Conservation (phyloP, 2,797 vertebrate species). For the Gorsachius magnificus region DNA sequence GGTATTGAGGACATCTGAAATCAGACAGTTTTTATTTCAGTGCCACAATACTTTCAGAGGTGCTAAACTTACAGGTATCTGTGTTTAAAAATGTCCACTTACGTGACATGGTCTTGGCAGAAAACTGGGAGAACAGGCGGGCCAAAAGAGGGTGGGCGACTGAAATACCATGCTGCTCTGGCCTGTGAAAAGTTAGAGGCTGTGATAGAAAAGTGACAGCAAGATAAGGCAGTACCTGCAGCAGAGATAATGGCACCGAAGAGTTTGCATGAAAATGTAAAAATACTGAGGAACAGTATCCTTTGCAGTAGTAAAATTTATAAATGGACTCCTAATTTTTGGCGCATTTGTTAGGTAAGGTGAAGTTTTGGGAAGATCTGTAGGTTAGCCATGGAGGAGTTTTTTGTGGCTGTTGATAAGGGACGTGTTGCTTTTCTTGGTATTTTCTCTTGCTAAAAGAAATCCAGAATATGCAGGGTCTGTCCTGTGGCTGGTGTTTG, state of each 20-base stretch:
- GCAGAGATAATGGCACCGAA: neutral
- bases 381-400: neutral
- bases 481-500: neutral
- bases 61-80: neutral
- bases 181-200: neutral
- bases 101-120: fast-evolving
- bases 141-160: neutral
- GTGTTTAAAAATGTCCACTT: neutral
- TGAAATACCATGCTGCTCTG: neutral
- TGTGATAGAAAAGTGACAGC: neutral
- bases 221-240: neutral
- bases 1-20: neutral
- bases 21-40: neutral
- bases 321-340: neutral
- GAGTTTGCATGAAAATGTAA: neutral
- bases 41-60: neutral
- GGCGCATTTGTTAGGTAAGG: neutral
- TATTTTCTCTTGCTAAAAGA: neutral
- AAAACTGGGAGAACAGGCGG: neutral
- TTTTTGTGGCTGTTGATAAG: neutral
- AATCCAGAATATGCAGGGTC: neutral
- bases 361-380: neutral
- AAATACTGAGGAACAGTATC: neutral
- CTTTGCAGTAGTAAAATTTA: neutral
- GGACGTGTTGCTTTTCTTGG: neutral